Base-by-base conservation (phyloP, 2,797 vertebrate genomes). In the Erpetoichthys calabaricus region DNA sequence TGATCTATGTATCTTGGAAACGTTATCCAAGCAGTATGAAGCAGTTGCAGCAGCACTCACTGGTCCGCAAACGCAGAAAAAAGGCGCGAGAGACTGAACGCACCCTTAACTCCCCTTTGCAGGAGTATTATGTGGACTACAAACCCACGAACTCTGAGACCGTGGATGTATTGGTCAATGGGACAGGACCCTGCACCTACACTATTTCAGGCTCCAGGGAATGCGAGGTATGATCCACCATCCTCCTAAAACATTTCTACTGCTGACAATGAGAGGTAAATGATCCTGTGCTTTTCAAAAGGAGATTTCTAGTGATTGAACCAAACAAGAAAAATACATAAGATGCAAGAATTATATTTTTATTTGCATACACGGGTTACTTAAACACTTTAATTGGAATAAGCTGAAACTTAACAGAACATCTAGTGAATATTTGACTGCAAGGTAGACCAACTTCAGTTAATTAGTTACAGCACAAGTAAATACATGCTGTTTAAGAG, bases 71-170 rank as follows among this genome's bases (percentile, higher is more conserved):
- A 74, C 84, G 90, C 64, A 78, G 92, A 81, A 97, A 93, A 93
- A 93, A 95, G 82, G 80, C 79, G 59, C 76, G 74, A 49, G 89
- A 97, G 72, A 91, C 91, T 0, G 91, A 97, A 69, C 89, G 88
- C 75, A 89, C 92, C 77, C 86, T 96, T 65, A 94, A 84, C 82
- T 89, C 93, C 62, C 94, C 94, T 70, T 80, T 98, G 73, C 94
- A 97, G 81, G 94, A 98, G 82, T 98, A 97, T 79, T 97, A 97
- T 63, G 91, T 98, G 82, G 95, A 91, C 85, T 98, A 95, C 87
- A 98, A 97, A 75, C 91, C 94, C 60, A 90, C 91, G 59, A 94
- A 93, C 83, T 91, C 91, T 44, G 93, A 97, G 75, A 87, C 91
- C 63, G 85, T 93, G 88, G 92, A 95, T 84, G 83, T 94, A 69